Percentiles rank a stretch among this genome's conserved stretches.
phyloP scores from a whole-genome alignment of 2,113 vertebrate genomes.

The Barbus barbus region DNA sequence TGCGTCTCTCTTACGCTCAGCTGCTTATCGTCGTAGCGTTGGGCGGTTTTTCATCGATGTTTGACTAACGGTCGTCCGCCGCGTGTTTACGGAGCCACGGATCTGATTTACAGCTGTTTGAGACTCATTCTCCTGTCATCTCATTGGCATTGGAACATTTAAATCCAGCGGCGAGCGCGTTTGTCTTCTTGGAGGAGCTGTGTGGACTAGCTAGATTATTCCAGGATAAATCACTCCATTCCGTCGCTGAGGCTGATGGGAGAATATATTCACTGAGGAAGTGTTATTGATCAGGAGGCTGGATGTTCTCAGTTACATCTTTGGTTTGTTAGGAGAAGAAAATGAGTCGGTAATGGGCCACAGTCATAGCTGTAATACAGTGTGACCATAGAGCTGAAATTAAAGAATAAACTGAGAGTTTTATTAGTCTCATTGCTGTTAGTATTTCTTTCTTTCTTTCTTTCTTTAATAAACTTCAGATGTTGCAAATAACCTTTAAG shows the following conservation, averaged over 20 bases:
- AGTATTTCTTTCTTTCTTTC: no score
- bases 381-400: no score
- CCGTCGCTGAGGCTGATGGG: no score
- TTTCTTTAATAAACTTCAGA: no score
- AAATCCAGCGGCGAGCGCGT: constrained; percentile 29
- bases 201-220: constrained; percentile 29
- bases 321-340: background rate
- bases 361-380: background rate
- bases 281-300: background rate
- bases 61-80: constrained; percentile 65
- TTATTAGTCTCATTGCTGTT: no score
- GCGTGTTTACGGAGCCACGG: background rate
- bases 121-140: constrained; percentile 2
- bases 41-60: constrained; percentile 11
- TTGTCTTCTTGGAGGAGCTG: constrained; percentile 20
- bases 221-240: background rate
- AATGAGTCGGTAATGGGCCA: background rate
- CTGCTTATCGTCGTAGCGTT: no score
- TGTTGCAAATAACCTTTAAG: no score
- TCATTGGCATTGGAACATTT: constrained; percentile 40
- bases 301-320: background rate
- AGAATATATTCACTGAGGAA: background rate
- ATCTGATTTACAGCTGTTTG: constrained; percentile 49
- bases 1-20: no score
- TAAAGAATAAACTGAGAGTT: no score